A percentile compares a stretch with the other conserved stretches of the same genome.
Evolutionary conservation across 2,888 invertebrate species (phyloP).

Genomic region (Synanthedon formicaeformis): DNA sequence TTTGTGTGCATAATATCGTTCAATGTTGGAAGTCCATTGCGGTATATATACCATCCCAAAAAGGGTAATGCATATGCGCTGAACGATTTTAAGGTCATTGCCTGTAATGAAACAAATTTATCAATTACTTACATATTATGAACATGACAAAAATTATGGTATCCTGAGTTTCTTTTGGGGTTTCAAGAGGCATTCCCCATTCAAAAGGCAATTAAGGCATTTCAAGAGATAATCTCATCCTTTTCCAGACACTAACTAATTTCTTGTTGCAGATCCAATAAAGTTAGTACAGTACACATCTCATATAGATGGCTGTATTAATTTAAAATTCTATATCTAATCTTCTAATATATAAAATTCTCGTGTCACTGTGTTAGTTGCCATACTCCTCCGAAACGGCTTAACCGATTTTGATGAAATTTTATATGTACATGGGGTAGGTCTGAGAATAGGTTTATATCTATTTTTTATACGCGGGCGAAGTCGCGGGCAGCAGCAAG

Average conservation of each 20-base stretch:
- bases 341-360: no score
- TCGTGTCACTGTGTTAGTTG: no score
- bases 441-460: no score
- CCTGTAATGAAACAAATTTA: conserved; percentile 28
- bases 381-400: no score
- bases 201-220: no score
- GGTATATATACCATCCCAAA: conserved; percentile 77
- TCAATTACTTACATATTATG: neutral
- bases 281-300: neutral
- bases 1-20: conserved; percentile 49
- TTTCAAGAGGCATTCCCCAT: no score
- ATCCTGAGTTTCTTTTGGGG: neutral
- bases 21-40: conserved; percentile 53
- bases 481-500: no score
- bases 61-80: conserved; percentile 81
- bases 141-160: neutral
- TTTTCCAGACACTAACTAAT: neutral
- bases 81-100: conserved; percentile 72
- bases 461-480: no score
- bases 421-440: no score
- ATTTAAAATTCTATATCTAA: no score
- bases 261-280: neutral
- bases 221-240: no score
- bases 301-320: neutral
- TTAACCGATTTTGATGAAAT: no score